Percentiles rank a stretch among this genome's conserved stretches.
phyloP scores from a whole-genome alignment of 2,888 invertebrate genomes.

The Calliopum simillimum region DNA sequence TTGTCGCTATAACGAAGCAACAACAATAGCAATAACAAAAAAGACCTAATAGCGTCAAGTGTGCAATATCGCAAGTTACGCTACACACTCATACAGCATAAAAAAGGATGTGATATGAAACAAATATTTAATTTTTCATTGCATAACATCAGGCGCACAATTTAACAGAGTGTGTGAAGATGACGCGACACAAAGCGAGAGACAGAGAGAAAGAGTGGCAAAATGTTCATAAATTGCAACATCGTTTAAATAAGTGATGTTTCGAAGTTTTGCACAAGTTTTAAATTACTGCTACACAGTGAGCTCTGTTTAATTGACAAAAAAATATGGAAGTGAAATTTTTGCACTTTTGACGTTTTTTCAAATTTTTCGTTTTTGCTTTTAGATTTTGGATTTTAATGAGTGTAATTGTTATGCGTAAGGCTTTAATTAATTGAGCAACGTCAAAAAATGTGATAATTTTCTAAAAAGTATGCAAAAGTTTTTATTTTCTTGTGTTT shows the following conservation, averaged over 20 bases:
- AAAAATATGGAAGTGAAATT: too few relatives aligned
- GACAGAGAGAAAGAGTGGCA: constrained; percentile 6
- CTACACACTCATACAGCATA: not conserved
- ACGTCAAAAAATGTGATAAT: not conserved
- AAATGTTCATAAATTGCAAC: not conserved
- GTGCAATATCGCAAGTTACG: constrained; percentile 10
- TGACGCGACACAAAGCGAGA: too few relatives aligned
- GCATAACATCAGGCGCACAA: constrained; percentile 4
- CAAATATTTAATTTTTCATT: constrained; percentile 12
- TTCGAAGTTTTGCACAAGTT: not conserved
- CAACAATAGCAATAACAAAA: not conserved
- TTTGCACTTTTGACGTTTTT: too few relatives aligned
- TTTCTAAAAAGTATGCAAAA: constrained; percentile 6
- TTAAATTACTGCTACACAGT: too few relatives aligned
- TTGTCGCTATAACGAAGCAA: not conserved
- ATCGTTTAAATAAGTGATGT: not conserved
- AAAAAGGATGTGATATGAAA: not conserved
- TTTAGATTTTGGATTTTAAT: too few relatives aligned
- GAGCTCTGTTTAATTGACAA: too few relatives aligned
- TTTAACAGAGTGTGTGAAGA: not conserved
- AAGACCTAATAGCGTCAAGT: not conserved
- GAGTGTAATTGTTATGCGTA: not conserved
- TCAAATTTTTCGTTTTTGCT: too few relatives aligned
- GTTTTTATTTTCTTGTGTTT: not conserved
- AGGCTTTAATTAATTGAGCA: constrained; percentile 18